A percentile compares a stretch with the other conserved stretches of the same genome.
Evolutionary conservation across 2,113 vertebrate genomes (phyloP).

Genomic region (Burhinus oedicnemus): DNA sequence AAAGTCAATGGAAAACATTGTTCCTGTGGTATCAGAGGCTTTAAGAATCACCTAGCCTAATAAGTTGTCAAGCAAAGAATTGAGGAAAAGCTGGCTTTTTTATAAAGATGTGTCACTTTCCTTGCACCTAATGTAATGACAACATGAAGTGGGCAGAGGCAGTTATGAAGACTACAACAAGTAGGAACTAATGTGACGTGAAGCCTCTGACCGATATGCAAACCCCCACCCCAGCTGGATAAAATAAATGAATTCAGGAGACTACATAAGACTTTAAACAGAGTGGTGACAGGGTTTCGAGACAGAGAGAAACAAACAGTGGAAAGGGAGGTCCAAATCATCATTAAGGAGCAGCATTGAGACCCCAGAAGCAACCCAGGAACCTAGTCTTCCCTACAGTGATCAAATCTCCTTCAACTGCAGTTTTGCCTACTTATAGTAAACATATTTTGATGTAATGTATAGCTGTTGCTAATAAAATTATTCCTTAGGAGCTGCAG

Average conservation of each 20-base stretch:
- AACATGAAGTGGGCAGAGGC: background rate
- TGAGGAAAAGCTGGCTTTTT: background rate
- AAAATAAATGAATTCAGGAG: background rate
- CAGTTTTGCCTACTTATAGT: background rate
- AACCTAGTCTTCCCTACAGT: background rate
- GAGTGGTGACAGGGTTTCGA: background rate
- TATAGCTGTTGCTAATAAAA: background rate
- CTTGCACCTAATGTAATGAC: background rate
- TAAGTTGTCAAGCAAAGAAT: background rate
- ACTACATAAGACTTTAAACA: background rate
- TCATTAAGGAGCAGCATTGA: background rate
- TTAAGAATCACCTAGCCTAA: background rate
- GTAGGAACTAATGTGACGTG: background rate
- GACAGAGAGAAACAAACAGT: background rate
- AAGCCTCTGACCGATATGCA: background rate
- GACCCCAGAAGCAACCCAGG: background rate
- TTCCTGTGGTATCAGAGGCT: background rate
- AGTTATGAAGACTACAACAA: background rate
- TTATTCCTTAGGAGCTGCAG: background rate
- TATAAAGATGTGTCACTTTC: background rate
- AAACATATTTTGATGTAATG: background rate
- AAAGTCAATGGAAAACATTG: background rate
- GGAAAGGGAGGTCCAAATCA: background rate
- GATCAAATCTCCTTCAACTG: background rate
- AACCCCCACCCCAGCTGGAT: fast-evolving